A percentile compares a stretch with the other conserved stretches of the same genome.
Evolutionary conservation across 2,888 invertebrate species (phyloP).

Genomic region (Coelinius sp.): DNA sequence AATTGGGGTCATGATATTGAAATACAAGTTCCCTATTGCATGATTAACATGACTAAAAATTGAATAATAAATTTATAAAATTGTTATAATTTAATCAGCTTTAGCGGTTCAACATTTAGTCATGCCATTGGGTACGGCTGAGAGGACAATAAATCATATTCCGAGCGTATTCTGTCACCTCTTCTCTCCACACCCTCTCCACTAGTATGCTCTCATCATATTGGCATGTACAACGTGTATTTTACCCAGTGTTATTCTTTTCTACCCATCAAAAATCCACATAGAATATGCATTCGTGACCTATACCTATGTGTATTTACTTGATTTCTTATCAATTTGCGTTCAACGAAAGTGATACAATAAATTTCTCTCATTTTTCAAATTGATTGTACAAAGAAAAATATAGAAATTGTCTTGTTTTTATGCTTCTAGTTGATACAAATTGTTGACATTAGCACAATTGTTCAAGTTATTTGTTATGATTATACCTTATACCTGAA

Average conservation of each 20-base stretch:
- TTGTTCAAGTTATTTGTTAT: not conserved
- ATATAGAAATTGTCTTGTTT: not conserved
- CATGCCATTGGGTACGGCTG: not conserved
- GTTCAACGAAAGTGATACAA: not conserved
- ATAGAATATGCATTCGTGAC: not conserved
- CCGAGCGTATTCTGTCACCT: not conserved
- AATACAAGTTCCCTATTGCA: too few relatives aligned
- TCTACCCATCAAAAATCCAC: not conserved
- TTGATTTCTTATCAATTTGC: not conserved
- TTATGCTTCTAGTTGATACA: not conserved
- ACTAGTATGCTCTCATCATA: not conserved
- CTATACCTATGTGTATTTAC: not conserved
- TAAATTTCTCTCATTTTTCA: not conserved
- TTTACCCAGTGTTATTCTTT: not conserved
- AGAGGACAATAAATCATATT: not conserved
- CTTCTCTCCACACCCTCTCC: constrained; percentile 1
- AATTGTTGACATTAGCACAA: not conserved
- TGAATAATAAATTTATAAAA: too few relatives aligned
- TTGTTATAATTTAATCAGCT: too few relatives aligned
- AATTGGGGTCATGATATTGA: too few relatives aligned
- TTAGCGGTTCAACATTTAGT: too few relatives aligned
- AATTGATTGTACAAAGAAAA: not conserved
- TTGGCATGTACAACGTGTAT: not conserved
- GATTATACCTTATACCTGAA: not conserved
- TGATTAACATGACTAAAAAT: too few relatives aligned